Conservation (phyloP, 2,797 vertebrate genomes). For the Sebastes vulpes region DNA sequence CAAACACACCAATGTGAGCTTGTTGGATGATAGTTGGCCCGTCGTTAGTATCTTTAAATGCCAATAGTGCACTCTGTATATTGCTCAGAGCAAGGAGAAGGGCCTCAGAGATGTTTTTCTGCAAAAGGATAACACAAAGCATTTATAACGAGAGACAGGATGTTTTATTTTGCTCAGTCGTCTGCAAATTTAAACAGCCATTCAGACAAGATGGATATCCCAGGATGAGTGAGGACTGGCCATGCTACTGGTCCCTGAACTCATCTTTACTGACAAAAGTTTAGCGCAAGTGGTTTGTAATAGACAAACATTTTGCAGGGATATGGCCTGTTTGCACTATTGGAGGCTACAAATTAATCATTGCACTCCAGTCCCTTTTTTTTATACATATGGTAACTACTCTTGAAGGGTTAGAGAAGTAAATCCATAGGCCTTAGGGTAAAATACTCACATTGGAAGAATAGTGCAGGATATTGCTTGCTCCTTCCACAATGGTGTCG, state of each 20-base stretch:
- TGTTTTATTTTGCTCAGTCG: not conserved
- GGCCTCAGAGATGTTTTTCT: slow-evolving; percentile 69
- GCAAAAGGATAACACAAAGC: slow-evolving; percentile 11
- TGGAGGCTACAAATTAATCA: not conserved
- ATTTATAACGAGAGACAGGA: not conserved
- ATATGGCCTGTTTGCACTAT: not conserved
- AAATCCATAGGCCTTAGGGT: not conserved
- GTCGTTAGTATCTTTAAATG: slow-evolving; percentile 60
- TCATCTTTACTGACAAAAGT: not conserved
- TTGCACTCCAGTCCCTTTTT: not conserved
- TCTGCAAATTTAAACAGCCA: not conserved
- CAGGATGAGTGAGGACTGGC: not conserved
- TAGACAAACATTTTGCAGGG: not conserved
- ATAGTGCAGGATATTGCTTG: slow-evolving; percentile 85
- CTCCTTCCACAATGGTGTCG: slow-evolving; percentile 81
- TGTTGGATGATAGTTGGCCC: slow-evolving; percentile 79
- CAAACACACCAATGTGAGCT: slow-evolving; percentile 83
- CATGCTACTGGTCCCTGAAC: not conserved
- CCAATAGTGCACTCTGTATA: slow-evolving; percentile 86
- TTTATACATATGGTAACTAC: not conserved
- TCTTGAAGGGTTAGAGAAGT: not conserved
- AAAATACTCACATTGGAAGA: slow-evolving; percentile 64
- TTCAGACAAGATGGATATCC: not conserved
- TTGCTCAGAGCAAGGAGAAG: slow-evolving; percentile 81
- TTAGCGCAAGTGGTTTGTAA: not conserved